Percentiles rank a stretch among this genome's conserved stretches.
Evolutionary conservation across 2,113 vertebrate species (phyloP).

Genomic region (Corythoichthys intestinalis): DNA sequence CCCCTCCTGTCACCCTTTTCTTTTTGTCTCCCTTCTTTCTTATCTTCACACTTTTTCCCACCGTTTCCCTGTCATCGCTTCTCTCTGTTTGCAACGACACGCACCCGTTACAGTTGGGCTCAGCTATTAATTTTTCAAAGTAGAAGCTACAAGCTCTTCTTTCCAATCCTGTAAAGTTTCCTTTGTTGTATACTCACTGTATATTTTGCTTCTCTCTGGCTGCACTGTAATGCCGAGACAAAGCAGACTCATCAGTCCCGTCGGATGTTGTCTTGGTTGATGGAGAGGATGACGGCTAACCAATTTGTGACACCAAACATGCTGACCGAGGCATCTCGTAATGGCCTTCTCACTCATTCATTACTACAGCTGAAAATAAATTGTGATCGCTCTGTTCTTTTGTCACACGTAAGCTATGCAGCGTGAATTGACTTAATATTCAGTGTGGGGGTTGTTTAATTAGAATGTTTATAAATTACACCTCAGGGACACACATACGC

Average conservation of each 20-base stretch:
- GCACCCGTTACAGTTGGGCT: background rate
- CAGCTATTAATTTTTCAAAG: too few relatives aligned
- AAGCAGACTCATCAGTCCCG: background rate
- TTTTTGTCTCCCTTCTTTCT: constrained; percentile 32
- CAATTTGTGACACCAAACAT: constrained; percentile 66
- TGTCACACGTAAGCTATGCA: constrained; percentile 16
- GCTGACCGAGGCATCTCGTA: constrained; percentile 75
- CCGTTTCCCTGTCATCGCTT: constrained; percentile 12
- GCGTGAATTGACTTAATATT: constrained; percentile 66
- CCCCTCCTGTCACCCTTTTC: constrained; percentile 50
- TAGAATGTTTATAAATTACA: constrained; percentile 64
- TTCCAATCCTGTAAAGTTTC: background rate
- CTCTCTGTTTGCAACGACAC: constrained; percentile 23
- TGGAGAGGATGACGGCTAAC: constrained; percentile 54
- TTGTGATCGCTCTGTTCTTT: constrained; percentile 75
- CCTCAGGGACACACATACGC: constrained; percentile 13
- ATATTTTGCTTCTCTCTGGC: background rate
- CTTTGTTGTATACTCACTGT: background rate
- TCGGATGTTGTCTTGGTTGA: constrained; percentile 33
- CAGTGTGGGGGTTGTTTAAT: constrained; percentile 57
- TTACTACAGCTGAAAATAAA: constrained; percentile 66
- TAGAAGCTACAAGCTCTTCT: too few relatives aligned
- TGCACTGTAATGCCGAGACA: background rate
- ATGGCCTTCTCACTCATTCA: constrained; percentile 49
- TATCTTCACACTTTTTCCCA: constrained; percentile 19